Conservation (phyloP, 2,888 invertebrate genomes). For the Julus scandinavius region DNA sequence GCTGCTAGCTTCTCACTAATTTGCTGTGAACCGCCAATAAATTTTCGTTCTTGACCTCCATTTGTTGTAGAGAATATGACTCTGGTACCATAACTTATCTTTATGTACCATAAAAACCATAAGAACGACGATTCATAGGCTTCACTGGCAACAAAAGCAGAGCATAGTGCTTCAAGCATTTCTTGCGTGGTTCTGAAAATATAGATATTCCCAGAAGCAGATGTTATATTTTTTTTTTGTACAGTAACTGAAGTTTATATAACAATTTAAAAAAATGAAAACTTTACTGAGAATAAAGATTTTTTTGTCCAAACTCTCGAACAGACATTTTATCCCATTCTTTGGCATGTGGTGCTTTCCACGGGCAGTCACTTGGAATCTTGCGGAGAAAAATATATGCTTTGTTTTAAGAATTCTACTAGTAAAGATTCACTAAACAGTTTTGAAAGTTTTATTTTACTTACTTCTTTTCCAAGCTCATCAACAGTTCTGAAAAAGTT, state of each 20-base stretch:
- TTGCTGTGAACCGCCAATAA: slow-evolving; percentile 65
- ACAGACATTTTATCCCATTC: slow-evolving; percentile 63
- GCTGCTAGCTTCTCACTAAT: slow-evolving; percentile 63
- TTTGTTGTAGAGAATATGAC: slow-evolving; percentile 61
- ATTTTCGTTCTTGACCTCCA: slow-evolving; percentile 64
- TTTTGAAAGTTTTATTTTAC: not conserved
- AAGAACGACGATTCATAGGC: slow-evolving; percentile 63
- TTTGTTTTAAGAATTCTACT: not conserved
- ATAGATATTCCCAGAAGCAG: not conserved
- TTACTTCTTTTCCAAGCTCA: slow-evolving; percentile 56
- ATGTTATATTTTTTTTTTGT: not conserved
- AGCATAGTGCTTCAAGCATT: slow-evolving; percentile 60
- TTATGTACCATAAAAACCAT: slow-evolving; percentile 64
- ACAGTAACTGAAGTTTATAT: no score
- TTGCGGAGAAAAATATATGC: not conserved
- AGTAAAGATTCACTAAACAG: not conserved
- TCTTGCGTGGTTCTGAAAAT: slow-evolving; percentile 61
- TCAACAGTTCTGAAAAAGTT: slow-evolving; percentile 56
- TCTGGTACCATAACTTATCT: slow-evolving; percentile 60
- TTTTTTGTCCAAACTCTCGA: slow-evolving; percentile 62
- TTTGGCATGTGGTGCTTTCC: slow-evolving; percentile 63
- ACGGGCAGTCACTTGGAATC: slow-evolving; percentile 63
- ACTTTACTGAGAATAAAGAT: slow-evolving; percentile 62
- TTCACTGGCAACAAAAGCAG: slow-evolving; percentile 62
- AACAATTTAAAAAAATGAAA: not conserved